Evolutionary conservation across 1,140 invertebrate species (phyloP), one percentile per base, ranked within the genome.

Genomic region (Sarcophaga peregrina): DNA sequence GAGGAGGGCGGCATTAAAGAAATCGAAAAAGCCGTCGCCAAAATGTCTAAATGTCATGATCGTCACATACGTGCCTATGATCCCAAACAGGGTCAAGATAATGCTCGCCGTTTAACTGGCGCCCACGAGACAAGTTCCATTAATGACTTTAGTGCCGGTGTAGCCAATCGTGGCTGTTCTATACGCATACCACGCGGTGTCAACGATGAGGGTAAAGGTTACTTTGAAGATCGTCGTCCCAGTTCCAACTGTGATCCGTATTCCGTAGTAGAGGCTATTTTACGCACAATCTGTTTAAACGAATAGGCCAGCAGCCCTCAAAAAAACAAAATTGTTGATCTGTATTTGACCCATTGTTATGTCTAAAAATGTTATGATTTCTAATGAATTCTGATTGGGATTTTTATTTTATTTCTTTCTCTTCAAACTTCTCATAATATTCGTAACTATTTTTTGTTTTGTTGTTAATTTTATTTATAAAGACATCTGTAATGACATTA

Each of bases 191-290:
- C 95, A 3, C 92, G 95, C 11, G 92, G 92, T 20, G 94, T 95
- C 45, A 95, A 95, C 11, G 95, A 96, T 83, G 95, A 96, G 8
- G 94, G 86, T 94, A 94, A 95, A 82, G 97, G 97, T 3, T 98
- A 98, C 86, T 92, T 98, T 50, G 97, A 98, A 89, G 97, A 98
- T 91, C 92, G 97, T 62, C 92, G 97, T 85, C 97, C 97, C 17
- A 94, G 96, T 78, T 96, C 96, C 84, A 98, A 96, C 88, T 96
- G 95, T 90, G 96, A 97, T 92, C 96, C 96, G 0, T 97, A 97
- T 89, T 90, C 91, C 25, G 94, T 95, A 46, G 91, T 92, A 7
- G 94, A 95, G 89, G 93, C 93, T 82, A 90, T 95, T 37, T 92
- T 95, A 50, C 91, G 94, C 82, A 95, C 94, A 48, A 92, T 93